Percentiles rank a stretch among this genome's conserved stretches.
phyloP scores from a whole-genome alignment of 2,888 invertebrate genomes.

The Polymixis lichenea region DNA sequence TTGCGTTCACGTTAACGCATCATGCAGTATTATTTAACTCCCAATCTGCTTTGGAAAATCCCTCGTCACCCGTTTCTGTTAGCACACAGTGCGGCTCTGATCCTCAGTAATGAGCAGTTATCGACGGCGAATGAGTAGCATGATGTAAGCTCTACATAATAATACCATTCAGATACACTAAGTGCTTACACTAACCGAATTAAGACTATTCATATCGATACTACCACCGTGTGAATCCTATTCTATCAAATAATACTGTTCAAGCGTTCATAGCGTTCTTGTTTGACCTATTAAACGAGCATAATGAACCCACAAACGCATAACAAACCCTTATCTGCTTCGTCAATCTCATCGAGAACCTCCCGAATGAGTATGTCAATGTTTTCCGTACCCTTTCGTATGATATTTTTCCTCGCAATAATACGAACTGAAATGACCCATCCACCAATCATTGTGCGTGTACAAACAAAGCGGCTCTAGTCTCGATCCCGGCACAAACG shows the following conservation, averaged over 20 bases:
- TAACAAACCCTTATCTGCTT: conserved; percentile 40
- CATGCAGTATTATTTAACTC: conserved; percentile 10
- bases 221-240: background rate
- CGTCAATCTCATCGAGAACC: conserved; percentile 46
- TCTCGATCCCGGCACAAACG: conserved; percentile 23
- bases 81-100: conserved; percentile 2
- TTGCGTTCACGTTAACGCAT: background rate
- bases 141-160: conserved; percentile 20
- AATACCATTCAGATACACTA: conserved; percentile 8
- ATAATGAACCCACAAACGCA: conserved; percentile 45
- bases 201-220: background rate
- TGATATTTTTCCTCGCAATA: conserved; percentile 54
- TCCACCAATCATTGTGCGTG: conserved; percentile 35
- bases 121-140: conserved; percentile 26
- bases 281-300: conserved; percentile 40
- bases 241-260: conserved; percentile 18
- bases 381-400: conserved; percentile 49
- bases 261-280: conserved; percentile 12
- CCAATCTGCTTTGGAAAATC: conserved; percentile 37
- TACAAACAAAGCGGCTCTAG: conserved; percentile 36
- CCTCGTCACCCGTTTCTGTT: conserved; percentile 7
- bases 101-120: conserved; percentile 42
- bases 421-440: conserved; percentile 46
- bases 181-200: conserved; percentile 1
- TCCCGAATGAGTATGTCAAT: conserved; percentile 47